A percentile compares a stretch with the other conserved stretches of the same genome.
These are phyloP conservation scores for Malacosoma neustria DNA, from an alignment of 2,888 invertebrate genomes.

Conservation along the genomic window DNA sequence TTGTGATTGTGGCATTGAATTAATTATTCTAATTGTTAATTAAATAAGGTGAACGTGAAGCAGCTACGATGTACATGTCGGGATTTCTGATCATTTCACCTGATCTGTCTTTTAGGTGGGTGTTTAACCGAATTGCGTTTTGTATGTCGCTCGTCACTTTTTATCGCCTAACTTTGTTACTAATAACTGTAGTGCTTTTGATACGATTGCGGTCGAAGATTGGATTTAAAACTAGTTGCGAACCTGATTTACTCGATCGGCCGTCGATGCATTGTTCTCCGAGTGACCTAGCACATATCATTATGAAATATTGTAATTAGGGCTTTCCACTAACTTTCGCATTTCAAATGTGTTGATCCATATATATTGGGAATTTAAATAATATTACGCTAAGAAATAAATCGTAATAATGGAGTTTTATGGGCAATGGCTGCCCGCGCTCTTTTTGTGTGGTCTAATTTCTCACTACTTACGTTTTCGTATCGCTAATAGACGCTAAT, in stretches of 20 bases:
- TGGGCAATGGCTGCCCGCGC: too few relatives aligned
- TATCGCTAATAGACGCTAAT: slow-evolving; percentile 37
- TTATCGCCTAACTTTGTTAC: slow-evolving; percentile 24
- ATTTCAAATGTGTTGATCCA: too few relatives aligned
- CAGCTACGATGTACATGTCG: slow-evolving; percentile 56
- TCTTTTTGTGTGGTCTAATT: slow-evolving; percentile 20
- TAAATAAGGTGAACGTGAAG: slow-evolving; percentile 31
- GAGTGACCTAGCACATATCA: slow-evolving; percentile 51
- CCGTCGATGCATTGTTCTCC: slow-evolving; percentile 56
- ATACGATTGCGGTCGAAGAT: slow-evolving; percentile 39
- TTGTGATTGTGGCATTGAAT: slow-evolving; percentile 57
- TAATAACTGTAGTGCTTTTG: slow-evolving; percentile 23
- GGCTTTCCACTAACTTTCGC: slow-evolving; percentile 32
- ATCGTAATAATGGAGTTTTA: too few relatives aligned
- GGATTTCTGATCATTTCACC: slow-evolving; percentile 64
- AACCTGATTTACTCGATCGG: slow-evolving; percentile 58
- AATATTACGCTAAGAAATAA: too few relatives aligned
- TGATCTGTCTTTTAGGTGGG: slow-evolving; percentile 64
- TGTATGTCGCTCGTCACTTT: slow-evolving; percentile 29
- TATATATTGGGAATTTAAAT: too few relatives aligned
- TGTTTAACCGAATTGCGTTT: slow-evolving; percentile 33
- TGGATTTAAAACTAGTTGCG: slow-evolving; percentile 44
- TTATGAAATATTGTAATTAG: slow-evolving; percentile 50
- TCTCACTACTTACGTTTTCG: slow-evolving; percentile 21
- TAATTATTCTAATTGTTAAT: slow-evolving; percentile 34